These are phyloP conservation scores for Ophion costatus DNA, from an alignment of 2,888 invertebrate genomes.

Conservation along the genomic window DNA sequence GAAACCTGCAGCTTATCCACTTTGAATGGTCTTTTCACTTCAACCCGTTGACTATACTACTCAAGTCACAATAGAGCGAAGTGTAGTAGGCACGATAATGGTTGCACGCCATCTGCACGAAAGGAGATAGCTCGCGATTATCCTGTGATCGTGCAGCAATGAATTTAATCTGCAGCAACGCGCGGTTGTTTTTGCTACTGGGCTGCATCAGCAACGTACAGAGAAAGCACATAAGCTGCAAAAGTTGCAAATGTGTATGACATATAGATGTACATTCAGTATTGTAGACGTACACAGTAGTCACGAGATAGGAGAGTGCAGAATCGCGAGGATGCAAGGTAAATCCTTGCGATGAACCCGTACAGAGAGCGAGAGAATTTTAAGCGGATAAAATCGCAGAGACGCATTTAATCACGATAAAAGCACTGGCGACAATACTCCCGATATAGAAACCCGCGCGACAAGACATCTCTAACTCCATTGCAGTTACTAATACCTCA, in stretches of 20 bases:
- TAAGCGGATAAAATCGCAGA: conserved; percentile 51
- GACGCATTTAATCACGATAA: conserved; percentile 36
- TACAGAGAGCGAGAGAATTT: conserved; percentile 39
- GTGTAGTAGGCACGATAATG: background rate
- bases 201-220: conserved; percentile 45
- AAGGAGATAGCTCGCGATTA: conserved; percentile 53
- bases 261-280: conserved; percentile 2
- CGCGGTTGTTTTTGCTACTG: conserved; percentile 49
- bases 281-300: background rate
- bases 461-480: conserved; percentile 26
- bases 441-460: background rate
- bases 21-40: background rate
- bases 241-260: conserved; percentile 23
- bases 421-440: conserved; percentile 14
- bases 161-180: conserved; percentile 57
- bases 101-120: background rate
- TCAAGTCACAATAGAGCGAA: conserved; percentile 1
- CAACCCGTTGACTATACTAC: background rate
- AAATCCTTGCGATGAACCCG: conserved; percentile 57
- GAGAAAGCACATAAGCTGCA: conserved; percentile 13
- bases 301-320: conserved; percentile 14
- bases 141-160: conserved; percentile 43
- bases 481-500: conserved; percentile 2
- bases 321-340: conserved; percentile 36
- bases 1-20: background rate